phyloP scores from a whole-genome alignment of 2,113 vertebrate genomes.

The Triplophysa siluroides region DNA sequence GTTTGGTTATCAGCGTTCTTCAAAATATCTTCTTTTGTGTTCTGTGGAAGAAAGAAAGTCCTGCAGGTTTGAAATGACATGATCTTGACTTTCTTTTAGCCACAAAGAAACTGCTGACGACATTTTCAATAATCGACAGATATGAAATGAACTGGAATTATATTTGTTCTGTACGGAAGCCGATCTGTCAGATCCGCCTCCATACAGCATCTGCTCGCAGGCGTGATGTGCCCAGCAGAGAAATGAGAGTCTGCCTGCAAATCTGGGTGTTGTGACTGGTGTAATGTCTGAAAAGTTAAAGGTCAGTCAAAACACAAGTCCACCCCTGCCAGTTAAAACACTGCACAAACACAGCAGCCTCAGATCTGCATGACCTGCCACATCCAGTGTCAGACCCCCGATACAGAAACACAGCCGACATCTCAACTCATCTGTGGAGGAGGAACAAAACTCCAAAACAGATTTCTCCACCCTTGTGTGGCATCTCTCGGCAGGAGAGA shows the following conservation, averaged over 20 bases:
- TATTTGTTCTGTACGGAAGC: not conserved
- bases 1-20: too few species aligned
- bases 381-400: not conserved
- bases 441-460: not conserved
- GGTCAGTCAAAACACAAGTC: slow-evolving; percentile 17
- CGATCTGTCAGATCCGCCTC: not conserved
- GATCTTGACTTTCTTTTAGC: too few species aligned
- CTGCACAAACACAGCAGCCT: not conserved
- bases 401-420: not conserved
- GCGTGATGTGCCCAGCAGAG: not conserved
- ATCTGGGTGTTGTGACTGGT: slow-evolving; percentile 17
- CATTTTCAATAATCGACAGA: not conserved
- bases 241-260: not conserved
- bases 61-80: too few species aligned
- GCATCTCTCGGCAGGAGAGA: not conserved
- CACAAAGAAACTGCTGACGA: not conserved
- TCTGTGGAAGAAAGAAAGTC: too few species aligned
- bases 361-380: not conserved
- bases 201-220: not conserved
- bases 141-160: not conserved
- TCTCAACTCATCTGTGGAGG: not conserved
- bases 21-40: too few species aligned
- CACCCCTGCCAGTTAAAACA: slow-evolving; percentile 1
- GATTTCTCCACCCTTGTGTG: not conserved
- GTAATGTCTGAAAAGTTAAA: slow-evolving; percentile 17